phyloP scores from a whole-genome alignment of 1,140 invertebrate species.

The Cryptotermes secundus region DNA sequence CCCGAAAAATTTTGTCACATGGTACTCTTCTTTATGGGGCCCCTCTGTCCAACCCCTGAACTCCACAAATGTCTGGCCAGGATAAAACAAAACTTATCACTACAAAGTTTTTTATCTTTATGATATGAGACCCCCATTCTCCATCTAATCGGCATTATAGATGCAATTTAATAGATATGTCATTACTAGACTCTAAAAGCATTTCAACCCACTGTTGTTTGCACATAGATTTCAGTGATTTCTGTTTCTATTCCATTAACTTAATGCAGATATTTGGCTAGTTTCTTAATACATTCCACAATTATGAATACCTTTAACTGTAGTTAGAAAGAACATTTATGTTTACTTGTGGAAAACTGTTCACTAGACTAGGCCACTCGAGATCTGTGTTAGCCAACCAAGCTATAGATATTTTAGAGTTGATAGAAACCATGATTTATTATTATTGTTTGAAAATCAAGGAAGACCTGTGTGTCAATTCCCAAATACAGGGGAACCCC shows the following conservation, averaged over 20 bases:
- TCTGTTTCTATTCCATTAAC: background rate
- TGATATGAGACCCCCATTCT: background rate
- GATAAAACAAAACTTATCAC: background rate
- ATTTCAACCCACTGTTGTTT: background rate
- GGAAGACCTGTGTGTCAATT: background rate
- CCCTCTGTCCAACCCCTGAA: too few species aligned
- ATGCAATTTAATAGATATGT: background rate
- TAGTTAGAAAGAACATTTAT: conserved; percentile 16
- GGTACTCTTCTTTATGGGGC: too few species aligned
- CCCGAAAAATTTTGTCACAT: too few species aligned
- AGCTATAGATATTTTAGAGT: background rate
- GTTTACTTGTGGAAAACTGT: background rate
- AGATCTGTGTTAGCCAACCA: conserved; percentile 4
- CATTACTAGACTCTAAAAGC: background rate
- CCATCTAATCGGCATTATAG: background rate
- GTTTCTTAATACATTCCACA: background rate
- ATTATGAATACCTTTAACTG: background rate
- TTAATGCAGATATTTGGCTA: background rate
- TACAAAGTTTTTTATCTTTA: background rate
- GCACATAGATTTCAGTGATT: background rate
- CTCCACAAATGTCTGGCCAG: background rate
- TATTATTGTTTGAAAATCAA: background rate
- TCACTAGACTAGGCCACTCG: background rate
- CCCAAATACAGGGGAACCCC: too few species aligned
- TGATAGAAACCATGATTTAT: background rate